A percentile compares a stretch with the other conserved stretches of the same genome.
phyloP scores from a whole-genome alignment of 1,140 invertebrate species.

The Augochlora pura region DNA sequence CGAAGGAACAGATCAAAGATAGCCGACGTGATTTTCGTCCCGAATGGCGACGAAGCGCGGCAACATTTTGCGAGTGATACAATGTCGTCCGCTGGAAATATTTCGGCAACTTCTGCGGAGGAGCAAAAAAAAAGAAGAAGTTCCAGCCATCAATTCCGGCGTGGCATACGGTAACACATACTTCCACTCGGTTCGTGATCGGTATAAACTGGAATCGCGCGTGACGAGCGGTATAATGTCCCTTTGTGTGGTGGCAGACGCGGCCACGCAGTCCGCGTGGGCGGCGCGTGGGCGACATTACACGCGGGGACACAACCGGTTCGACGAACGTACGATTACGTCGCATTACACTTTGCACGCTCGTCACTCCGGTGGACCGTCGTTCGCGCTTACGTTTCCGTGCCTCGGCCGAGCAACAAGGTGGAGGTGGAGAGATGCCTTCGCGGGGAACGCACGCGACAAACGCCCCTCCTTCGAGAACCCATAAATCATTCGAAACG shows the following conservation, averaged over 20 bases:
- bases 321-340: constrained; percentile 59
- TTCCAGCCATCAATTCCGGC: not conserved
- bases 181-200: not conserved
- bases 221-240: not conserved
- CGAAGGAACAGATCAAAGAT: no score
- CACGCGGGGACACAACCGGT: constrained; percentile 41
- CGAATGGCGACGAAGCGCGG: no score
- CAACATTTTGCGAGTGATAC: no score
- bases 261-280: constrained; percentile 42
- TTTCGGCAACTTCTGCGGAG: no score
- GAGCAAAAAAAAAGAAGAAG: not conserved
- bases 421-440: not conserved
- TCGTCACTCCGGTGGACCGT: constrained; percentile 3
- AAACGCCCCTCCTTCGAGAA: constrained; percentile 16
- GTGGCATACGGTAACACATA: not conserved
- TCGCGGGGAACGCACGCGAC: not conserved
- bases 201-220: constrained; percentile 20
- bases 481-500: not conserved
- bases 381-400: not conserved
- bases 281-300: constrained; percentile 51
- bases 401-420: not conserved
- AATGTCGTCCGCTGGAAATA: no score
- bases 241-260: constrained; percentile 16
- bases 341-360: constrained; percentile 42
- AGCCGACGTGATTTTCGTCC: no score